These are phyloP conservation scores for Cynocephalus volans DNA, from an alignment of 2,113 vertebrate genomes.

Conservation along the genomic window DNA sequence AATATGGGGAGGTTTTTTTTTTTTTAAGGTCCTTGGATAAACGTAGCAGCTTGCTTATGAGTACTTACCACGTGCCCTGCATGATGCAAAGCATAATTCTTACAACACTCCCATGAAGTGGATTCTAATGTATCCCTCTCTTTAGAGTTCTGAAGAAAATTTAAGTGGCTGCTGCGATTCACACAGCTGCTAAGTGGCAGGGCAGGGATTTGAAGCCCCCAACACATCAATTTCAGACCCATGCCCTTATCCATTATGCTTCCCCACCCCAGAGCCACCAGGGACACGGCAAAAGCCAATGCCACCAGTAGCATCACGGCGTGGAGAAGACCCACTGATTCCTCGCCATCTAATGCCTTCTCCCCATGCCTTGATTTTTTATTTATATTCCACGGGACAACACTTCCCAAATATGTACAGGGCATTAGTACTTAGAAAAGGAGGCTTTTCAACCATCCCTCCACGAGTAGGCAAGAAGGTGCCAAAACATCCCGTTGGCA, in stretches of 20 bases:
- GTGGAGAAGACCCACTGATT: not conserved
- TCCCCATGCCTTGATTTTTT: constrained; percentile 73
- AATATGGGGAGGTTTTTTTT: not conserved
- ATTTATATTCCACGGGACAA: constrained; percentile 76
- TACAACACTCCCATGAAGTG: not conserved
- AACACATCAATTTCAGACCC: not conserved
- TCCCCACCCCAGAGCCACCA: not conserved
- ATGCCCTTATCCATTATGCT: accelerated
- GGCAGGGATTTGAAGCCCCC: not conserved
- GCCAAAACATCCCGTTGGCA: not conserved
- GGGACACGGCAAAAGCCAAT: not conserved
- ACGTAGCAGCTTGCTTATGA: not conserved
- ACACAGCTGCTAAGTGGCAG: not conserved
- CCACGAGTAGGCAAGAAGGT: not conserved
- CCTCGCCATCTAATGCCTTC: not conserved
- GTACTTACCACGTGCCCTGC: not conserved
- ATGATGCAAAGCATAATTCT: not conserved
- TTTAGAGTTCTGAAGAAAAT: not conserved
- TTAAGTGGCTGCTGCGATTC: not conserved
- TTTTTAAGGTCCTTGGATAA: not conserved
- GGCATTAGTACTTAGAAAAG: constrained; percentile 73
- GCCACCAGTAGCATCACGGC: not conserved
- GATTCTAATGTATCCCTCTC: not conserved
- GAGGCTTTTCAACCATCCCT: constrained; percentile 62
- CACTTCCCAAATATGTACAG: constrained; percentile 56